Evolutionary conservation across 2,797 vertebrate species (phyloP).

Genomic region (Apodemus agrarius): DNA sequence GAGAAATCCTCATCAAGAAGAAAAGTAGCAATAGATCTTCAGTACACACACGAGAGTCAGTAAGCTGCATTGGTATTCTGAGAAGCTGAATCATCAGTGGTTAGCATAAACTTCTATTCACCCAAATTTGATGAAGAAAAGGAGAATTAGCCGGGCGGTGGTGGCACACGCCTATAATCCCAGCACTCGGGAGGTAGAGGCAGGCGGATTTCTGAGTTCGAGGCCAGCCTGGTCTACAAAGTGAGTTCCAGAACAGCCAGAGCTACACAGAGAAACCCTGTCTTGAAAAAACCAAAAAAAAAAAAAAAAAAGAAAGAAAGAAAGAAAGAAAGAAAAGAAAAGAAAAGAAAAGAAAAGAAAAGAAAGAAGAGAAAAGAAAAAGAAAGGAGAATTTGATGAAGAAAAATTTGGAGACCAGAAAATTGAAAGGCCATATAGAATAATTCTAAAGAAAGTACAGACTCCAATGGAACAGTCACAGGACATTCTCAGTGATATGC

Average conservation of each 20-base stretch:
- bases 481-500: neutral
- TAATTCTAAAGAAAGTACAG: neutral
- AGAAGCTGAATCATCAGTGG: neutral
- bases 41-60: neutral
- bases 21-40: neutral
- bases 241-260: too few species aligned
- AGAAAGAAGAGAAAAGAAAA: too few species aligned
- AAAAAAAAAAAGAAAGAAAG: too few species aligned
- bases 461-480: fast-evolving
- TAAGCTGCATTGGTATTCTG: neutral
- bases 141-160: too few species aligned
- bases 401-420: neutral
- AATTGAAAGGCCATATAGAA: neutral
- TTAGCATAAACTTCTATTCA: neutral
- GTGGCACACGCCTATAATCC: too few species aligned
- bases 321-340: too few species aligned
- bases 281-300: too few species aligned
- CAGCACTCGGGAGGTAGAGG: too few species aligned
- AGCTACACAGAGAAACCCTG: too few species aligned
- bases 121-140: neutral
- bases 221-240: too few species aligned
- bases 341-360: too few species aligned
- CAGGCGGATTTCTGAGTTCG: too few species aligned
- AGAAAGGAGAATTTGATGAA: neutral
- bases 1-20: neutral